phyloP scores from a whole-genome alignment of 2,113 vertebrate genomes.

The Puntigrus tetrazona region DNA sequence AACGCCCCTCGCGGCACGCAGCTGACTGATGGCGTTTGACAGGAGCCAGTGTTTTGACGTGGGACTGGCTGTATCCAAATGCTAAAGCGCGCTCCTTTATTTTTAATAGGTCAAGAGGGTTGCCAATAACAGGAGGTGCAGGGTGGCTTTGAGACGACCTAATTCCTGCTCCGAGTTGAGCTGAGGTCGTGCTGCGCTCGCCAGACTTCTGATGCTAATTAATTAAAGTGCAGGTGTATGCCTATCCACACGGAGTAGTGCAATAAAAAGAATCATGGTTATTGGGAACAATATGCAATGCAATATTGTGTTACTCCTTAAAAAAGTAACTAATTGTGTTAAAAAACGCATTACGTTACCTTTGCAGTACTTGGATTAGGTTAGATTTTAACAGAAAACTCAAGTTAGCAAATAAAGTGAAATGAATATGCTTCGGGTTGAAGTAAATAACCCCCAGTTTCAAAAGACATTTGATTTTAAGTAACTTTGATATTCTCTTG shows the following conservation, averaged over 20 bases:
- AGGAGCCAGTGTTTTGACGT: slow-evolving; percentile 37
- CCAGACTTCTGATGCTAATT: slow-evolving; percentile 7
- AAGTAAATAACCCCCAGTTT: too few relatives aligned
- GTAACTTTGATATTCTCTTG: too few relatives aligned
- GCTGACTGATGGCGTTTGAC: slow-evolving; percentile 1
- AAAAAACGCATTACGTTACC: background rate
- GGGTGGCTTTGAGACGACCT: slow-evolving; percentile 25
- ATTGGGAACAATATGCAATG: background rate
- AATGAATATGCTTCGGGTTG: too few relatives aligned
- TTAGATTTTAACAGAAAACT: too few relatives aligned
- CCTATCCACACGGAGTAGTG: background rate
- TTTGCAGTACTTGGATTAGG: too few relatives aligned
- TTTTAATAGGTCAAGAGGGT: slow-evolving; percentile 7
- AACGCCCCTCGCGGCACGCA: background rate
- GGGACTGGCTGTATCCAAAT: slow-evolving; percentile 13
- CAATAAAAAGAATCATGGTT: background rate
- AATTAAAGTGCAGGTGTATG: background rate
- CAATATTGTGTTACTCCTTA: background rate
- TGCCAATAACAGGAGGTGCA: slow-evolving; percentile 11
- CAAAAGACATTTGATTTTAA: too few relatives aligned
- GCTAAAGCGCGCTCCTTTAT: background rate
- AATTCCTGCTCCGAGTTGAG: background rate
- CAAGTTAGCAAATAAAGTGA: too few relatives aligned
- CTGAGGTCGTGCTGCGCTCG: background rate
- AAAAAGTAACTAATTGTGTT: background rate